Conservation (phyloP, 2,888 invertebrate genomes). For the Troides oblongomaculatus region DNA sequence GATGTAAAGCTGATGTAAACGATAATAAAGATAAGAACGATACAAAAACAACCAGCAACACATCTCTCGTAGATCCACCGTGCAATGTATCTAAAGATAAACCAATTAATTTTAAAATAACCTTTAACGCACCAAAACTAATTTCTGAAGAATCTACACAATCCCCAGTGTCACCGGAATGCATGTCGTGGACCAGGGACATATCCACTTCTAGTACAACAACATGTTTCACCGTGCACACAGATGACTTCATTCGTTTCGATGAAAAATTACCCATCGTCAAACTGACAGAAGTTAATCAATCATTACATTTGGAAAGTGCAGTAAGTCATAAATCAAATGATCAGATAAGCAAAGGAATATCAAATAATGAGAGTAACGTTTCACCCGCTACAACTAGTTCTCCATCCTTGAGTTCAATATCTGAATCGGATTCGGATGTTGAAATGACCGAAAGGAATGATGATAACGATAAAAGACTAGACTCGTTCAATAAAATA, state of each 20-base stretch:
- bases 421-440: not conserved
- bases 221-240: slow-evolving; percentile 50
- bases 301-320: not conserved
- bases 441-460: not conserved
- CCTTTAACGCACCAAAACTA: not conserved
- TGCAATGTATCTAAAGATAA: not conserved
- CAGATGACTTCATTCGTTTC: slow-evolving; percentile 52
- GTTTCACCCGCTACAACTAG: slow-evolving; percentile 3
- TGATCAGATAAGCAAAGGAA: not conserved
- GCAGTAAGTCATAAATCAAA: not conserved
- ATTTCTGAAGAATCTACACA: not conserved
- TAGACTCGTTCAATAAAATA: slow-evolving; percentile 12
- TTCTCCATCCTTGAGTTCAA: slow-evolving; percentile 1
- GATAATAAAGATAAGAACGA: slow-evolving; percentile 1
- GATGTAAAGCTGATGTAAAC: not conserved
- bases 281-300: slow-evolving; percentile 40
- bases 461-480: not conserved
- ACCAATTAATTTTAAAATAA: not conserved
- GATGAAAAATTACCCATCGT: slow-evolving; percentile 60
- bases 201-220: slow-evolving; percentile 55
- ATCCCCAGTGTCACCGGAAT: slow-evolving; percentile 38
- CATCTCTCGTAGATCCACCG: not conserved
- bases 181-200: slow-evolving; percentile 61
- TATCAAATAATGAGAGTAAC: not conserved
- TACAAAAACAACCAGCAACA: not conserved